phyloP scores from a whole-genome alignment of 2,888 invertebrate genomes.

The Meliscaeva auricollis region DNA sequence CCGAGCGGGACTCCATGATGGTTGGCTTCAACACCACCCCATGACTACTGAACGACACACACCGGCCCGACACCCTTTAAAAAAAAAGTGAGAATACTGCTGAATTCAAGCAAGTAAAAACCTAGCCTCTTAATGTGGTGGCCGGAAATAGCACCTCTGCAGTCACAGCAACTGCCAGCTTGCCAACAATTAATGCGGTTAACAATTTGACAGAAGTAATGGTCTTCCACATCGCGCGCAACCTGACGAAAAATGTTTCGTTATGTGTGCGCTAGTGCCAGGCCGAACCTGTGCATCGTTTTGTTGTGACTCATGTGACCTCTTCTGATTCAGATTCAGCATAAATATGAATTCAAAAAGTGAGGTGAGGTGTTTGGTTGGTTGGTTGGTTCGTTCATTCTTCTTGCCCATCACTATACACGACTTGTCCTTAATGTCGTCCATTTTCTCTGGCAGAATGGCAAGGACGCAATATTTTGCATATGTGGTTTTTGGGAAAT shows the following conservation, averaged over 20 bases:
- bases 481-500: slow-evolving; percentile 74
- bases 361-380: background rate
- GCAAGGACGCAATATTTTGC: slow-evolving; percentile 59
- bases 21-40: slow-evolving; percentile 42
- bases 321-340: slow-evolving; percentile 1
- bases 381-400: background rate
- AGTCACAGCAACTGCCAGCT: slow-evolving; percentile 72
- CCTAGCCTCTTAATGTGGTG: slow-evolving; percentile 43
- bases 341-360: slow-evolving; percentile 15
- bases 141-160: slow-evolving; percentile 72
- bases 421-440: slow-evolving; percentile 34
- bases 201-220: slow-evolving; percentile 76
- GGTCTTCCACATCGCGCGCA: slow-evolving; percentile 63
- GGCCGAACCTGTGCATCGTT: background rate
- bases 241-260: slow-evolving; percentile 73
- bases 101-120: slow-evolving; percentile 48
- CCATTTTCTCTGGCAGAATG: slow-evolving; percentile 44
- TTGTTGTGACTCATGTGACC: slow-evolving; percentile 10
- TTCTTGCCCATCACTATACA: slow-evolving; percentile 28
- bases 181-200: slow-evolving; percentile 76
- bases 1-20: slow-evolving; percentile 49
- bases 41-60: background rate
- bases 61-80: background rate
- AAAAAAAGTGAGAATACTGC: slow-evolving; percentile 48
- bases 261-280: background rate